Base-by-base conservation (phyloP, 2,888 invertebrate species). In the Lithophane socia region DNA sequence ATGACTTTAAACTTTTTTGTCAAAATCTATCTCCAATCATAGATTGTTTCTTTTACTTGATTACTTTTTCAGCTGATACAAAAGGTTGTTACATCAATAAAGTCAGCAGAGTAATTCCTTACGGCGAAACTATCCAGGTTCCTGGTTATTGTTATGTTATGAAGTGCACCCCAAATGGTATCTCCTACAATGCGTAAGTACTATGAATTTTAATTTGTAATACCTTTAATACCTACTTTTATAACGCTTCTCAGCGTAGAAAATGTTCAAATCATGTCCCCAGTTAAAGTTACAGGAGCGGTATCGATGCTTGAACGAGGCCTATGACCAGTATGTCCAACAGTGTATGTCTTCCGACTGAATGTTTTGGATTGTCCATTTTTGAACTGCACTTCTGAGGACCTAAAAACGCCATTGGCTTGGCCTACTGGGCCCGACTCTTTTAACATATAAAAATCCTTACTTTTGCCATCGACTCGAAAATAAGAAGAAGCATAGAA, bases 181-280 rank as follows among this genome's bases (percentile, higher is more conserved):
- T 68, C n/a, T n/a, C 37, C 9, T 68, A 68, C 24, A 68, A 29
- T 37, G 52, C 67, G 67, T 68, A 54, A 37, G 52, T 68, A 9
- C 21, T 37, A 63, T 21, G 21, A 5, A 21, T 37, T 37, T 37
- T 21, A 37, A 61, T 37, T 37, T 63, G 21, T 63, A 37, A 21
- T 21, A 37, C 37, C 61, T 37, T 5, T 12, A 10, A 61, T 37
- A 37, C 10, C 29, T 61, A 29, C 37, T 21, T 37, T 21, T 21
- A 21, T 0, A 63, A 37, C 7, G 3, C 18, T 24, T 65, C 3
- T 10, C 24, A 65, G 1, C 9, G 54, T 21, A 21, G 21, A 54
- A 54, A 54, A 54, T 3, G 21, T 54, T 3, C 21, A 54, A 54
- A 54, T 9, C 18, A 54, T 54, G 52, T 21, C 8, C 52, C 37